Percentiles rank a stretch among this genome's conserved stretches.
phyloP scores from a whole-genome alignment of 2,888 invertebrate species.

The Lycaena phlaeas region DNA sequence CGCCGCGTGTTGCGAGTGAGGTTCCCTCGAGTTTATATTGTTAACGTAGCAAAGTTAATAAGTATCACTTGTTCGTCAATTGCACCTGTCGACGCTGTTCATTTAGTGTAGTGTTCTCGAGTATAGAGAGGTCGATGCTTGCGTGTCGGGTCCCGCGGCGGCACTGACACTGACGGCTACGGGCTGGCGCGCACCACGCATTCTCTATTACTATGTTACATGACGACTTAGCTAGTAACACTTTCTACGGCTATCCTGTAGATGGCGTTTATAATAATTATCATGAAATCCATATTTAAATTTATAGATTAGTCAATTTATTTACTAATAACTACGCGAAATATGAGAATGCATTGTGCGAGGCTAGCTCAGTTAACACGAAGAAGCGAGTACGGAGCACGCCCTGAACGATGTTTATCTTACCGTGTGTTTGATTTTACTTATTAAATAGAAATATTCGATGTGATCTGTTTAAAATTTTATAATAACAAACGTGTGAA shows the following conservation, averaged over 20 bases:
- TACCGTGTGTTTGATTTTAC: neutral
- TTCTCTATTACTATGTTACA: neutral
- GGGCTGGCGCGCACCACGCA: neutral
- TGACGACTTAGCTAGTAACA: no score
- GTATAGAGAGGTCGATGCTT: slow-evolving; percentile 6
- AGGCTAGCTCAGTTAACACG: neutral
- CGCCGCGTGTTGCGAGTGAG: slow-evolving; percentile 34
- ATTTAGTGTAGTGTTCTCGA: slow-evolving; percentile 44
- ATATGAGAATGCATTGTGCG: neutral
- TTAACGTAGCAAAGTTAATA: slow-evolving; percentile 62
- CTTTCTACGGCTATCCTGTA: no score
- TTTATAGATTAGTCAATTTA: neutral
- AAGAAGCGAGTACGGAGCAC: neutral
- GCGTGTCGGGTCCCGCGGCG: slow-evolving; percentile 3
- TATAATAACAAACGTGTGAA: neutral
- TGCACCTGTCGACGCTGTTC: slow-evolving; percentile 66
- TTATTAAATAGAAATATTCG: neutral
- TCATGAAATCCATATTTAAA: neutral
- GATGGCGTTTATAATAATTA: no score
- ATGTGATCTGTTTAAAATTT: slow-evolving; percentile 2
- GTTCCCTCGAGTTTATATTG: slow-evolving; percentile 53
- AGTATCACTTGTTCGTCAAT: slow-evolving; percentile 72
- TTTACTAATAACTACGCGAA: neutral
- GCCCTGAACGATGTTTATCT: neutral
- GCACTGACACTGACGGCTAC: neutral